Evolutionary conservation across 2,797 vertebrate genomes (phyloP).

Genomic region (Rhinatrema bivittatum): DNA sequence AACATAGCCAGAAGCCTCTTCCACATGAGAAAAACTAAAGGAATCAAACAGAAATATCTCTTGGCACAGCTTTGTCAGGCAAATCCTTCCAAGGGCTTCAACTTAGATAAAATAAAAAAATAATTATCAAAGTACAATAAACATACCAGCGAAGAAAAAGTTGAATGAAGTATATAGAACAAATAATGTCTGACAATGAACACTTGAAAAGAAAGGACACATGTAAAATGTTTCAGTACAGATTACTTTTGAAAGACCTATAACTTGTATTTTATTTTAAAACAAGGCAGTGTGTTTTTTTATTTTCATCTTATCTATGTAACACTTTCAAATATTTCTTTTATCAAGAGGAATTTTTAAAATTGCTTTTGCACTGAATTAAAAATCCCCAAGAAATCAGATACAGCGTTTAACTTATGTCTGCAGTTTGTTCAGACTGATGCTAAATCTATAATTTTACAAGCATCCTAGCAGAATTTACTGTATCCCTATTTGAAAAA

Average conservation of each 20-base stretch:
- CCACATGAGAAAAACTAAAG: constrained; percentile 5
- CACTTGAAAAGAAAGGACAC: constrained; percentile 5
- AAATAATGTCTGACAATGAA: constrained; percentile 4
- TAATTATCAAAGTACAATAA: constrained; percentile 7
- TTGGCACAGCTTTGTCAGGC: constrained; percentile 10
- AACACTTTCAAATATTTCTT: too few species aligned
- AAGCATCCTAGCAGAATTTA: too few species aligned
- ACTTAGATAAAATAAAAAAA: constrained; percentile 4
- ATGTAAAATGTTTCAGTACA: neutral
- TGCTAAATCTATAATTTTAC: too few species aligned
- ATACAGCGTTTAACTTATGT: too few species aligned
- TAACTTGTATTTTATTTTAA: neutral
- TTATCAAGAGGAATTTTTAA: too few species aligned
- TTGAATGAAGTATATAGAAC: neutral
- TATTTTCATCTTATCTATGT: neutral
- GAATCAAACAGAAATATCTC: neutral
- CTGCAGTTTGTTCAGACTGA: too few species aligned
- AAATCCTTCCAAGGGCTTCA: constrained; percentile 10
- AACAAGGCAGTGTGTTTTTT: neutral
- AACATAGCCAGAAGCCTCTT: constrained; percentile 7
- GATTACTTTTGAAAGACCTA: neutral
- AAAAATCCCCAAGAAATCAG: too few species aligned
- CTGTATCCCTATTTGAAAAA: too few species aligned
- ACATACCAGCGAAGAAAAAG: constrained; percentile 13
- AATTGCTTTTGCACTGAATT: too few species aligned